Evolutionary conservation across 2,888 invertebrate species (phyloP), one percentile per base, ranked within the genome.

Genomic region (Halictus quadricinctus): DNA sequence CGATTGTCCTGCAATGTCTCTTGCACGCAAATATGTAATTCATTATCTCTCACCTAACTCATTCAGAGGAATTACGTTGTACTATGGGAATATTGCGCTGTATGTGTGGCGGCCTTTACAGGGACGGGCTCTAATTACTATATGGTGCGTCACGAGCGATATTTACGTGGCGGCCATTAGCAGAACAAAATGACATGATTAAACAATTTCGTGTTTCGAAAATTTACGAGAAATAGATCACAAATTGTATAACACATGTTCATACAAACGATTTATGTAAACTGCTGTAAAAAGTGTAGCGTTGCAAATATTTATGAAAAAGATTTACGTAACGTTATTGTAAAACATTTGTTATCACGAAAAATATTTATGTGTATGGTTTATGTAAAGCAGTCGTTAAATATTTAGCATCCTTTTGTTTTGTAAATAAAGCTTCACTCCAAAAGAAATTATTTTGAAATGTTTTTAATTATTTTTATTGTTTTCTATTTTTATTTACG

Each of bases 1-100:
- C 46, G 76, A 77, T 83, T 76, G 60, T 75, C 73, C 36, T 43
- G 66, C 64, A 58, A 66, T 60, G 36, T 76, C 5, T 74, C 72
- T 36, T 48, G 50, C 64, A 81, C 73, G 86, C 82, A 58, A 84
- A 75, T 75, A 29, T 64, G 29, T 64, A 10, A 64, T 81, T 80
- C 58, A 15, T 80, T 76, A 81, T 85, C 70, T 66, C 21, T 21
- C 69, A 21, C 21, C 54, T 25, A 64, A 41, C 2, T 73, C 36
- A 69, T 54, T 36, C 21, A 50, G 60, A 54, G n/a, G 60, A 81
- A 58, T 75, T 76, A 84, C 76, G 3, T 21, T 70, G n/a, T 54
- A 72, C 46, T n/a, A 7, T 18, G 29, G 12, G 41, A 29, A 64
- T 46, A 25, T 41, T 36, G 48, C 10, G 58, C 2, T n/a, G n/a